Evolutionary conservation across 2,113 vertebrate species (phyloP), one percentile per base, ranked within the genome.

Genomic region (Myrmophylax atrothorax): DNA sequence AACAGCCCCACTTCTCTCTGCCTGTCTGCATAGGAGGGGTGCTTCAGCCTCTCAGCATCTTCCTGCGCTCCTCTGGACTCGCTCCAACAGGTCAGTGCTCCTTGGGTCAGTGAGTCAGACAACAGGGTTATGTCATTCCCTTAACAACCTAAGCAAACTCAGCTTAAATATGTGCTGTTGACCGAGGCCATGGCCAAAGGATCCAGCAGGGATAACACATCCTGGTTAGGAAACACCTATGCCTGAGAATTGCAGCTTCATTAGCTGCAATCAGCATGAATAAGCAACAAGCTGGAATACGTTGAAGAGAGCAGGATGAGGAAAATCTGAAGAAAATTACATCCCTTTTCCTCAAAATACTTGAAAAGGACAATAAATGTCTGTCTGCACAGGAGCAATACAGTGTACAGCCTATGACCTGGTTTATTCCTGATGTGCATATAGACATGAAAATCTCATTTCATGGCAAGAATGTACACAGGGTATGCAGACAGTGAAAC

Each of bases 181-280:
- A 19, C 33, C 18, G 4, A 35, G 66, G 53, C 58, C 25, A 7
- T 17, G 23, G 70, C 52, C 82, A 79, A 75, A 79, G 76, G 28
- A 69, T 72, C 50, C 75, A 88, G 50, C 26, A 73, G n/a, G 38
- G 69, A 68, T 90, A 82, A 69, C 60, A 12, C 6, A 12, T 83
- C 63, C 46, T 46, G 42, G 59, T 68, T 72, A 63, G 49, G n/a
- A 75, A 53, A 42, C 29, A 82, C 28, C 74, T 79, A 8, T 75
- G 74, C 53, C 24, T 47, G 44, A 85, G 62, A 50, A 47, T 7
- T 83, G 40, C 35, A 67, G 64, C 52, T 81, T 84, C 31, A 37
- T 89, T 89, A 92, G 19, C 50, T 77, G 55, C 63, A 90, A 69
- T 94, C 84, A 95, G 16, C 72, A 73, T 64, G 67, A 88, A 60